Conservation (phyloP, 1,140 invertebrate species). For the Vanessa atalanta region DNA sequence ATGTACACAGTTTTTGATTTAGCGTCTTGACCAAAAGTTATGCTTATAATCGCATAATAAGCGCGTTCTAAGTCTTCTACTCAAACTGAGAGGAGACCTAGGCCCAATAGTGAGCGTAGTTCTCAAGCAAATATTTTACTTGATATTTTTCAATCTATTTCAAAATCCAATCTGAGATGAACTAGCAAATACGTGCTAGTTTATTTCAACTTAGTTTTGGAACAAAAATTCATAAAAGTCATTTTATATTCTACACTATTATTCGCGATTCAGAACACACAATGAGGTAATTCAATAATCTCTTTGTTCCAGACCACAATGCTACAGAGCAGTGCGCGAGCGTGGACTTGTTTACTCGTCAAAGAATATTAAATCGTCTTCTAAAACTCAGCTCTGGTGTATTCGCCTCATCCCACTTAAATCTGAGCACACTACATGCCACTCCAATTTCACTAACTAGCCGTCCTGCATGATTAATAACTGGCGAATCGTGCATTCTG, state of each 20-base stretch:
- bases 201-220: conserved; percentile 7
- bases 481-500: conserved; percentile 74
- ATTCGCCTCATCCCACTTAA: conserved; percentile 52
- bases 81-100: no score
- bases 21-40: no score
- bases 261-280: conserved; percentile 50
- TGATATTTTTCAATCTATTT: no score
- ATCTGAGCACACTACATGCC: conserved; percentile 58
- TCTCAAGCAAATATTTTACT: no score
- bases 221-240: conserved; percentile 33
- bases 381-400: conserved; percentile 48
- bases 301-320: conserved; percentile 52
- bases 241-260: conserved; percentile 47
- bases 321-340: conserved; percentile 40
- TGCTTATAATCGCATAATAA: no score
- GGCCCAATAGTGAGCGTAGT: no score
- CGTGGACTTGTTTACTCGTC: conserved; percentile 54
- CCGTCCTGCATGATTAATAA: conserved; percentile 78
- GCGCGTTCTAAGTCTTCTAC: no score
- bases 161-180: no score
- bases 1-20: no score
- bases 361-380: conserved; percentile 65
- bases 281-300: conserved; percentile 57
- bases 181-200: not conserved
- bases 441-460: conserved; percentile 77